Percentiles rank a stretch among this genome's conserved stretches.
Evolutionary conservation across 2,888 invertebrate genomes (phyloP).

Genomic region (Empis livida): DNA sequence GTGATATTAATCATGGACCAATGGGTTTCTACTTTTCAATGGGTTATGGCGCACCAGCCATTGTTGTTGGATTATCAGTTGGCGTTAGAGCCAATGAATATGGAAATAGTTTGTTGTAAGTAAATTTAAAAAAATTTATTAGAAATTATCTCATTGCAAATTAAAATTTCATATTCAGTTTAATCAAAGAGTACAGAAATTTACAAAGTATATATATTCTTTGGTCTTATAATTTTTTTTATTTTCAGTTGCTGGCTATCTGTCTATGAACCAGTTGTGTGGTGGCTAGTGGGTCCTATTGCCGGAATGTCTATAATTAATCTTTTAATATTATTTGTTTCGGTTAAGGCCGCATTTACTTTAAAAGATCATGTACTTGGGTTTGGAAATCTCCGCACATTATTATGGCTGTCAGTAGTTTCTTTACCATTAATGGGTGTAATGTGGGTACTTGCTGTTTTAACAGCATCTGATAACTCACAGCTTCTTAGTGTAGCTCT

Average conservation of each 20-base stretch:
- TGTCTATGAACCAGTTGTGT: conserved; percentile 83
- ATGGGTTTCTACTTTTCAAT: conserved; percentile 85
- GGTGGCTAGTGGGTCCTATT: conserved; percentile 90
- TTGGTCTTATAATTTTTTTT: too few relatives aligned
- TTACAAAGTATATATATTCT: too few relatives aligned
- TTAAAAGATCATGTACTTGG: conserved; percentile 82
- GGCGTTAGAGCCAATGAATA: conserved; percentile 90
- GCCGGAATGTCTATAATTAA: conserved; percentile 65
- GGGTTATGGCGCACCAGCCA: conserved; percentile 86
- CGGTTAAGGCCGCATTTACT: conserved; percentile 82
- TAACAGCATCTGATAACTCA: conserved; percentile 61
- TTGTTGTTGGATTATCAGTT: conserved; percentile 80
- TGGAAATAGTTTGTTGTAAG: conserved; percentile 87
- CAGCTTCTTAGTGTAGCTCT: conserved; percentile 63
- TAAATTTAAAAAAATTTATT: conserved; percentile 21
- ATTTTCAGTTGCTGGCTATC: conserved; percentile 82
- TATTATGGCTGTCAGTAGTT: conserved; percentile 77
- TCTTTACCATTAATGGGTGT: conserved; percentile 72
- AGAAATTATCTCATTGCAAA: background rate
- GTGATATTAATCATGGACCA: conserved; percentile 91
- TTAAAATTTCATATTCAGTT: too few relatives aligned
- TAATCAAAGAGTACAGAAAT: too few relatives aligned
- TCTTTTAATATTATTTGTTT: conserved; percentile 66
- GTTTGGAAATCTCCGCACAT: conserved; percentile 68
- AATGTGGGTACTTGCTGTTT: conserved; percentile 74